phyloP scores from a whole-genome alignment of 2,888 invertebrate species.

The Gymnosoma rotundatum region DNA sequence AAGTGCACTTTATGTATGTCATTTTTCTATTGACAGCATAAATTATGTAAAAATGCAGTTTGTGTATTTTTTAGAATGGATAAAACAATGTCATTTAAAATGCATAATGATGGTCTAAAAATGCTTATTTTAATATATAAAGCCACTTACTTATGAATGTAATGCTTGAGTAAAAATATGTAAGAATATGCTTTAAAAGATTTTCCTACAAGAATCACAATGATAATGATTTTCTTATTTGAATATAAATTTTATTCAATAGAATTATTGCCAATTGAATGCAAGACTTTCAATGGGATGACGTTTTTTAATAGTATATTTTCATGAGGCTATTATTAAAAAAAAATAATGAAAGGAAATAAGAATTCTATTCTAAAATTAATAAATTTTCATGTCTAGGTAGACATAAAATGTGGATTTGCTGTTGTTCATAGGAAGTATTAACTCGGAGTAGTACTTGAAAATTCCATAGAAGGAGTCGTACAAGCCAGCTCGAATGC shows the following conservation, averaged over 20 bases:
- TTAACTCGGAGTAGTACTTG: no score
- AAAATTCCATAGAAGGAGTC: no score
- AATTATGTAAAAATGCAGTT: constrained; percentile 53
- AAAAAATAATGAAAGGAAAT: no score
- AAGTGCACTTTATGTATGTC: constrained; percentile 24
- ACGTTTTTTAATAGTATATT: no score
- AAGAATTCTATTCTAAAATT: no score
- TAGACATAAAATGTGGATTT: no score
- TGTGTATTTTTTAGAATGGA: background rate
- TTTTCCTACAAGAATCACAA: constrained; percentile 9
- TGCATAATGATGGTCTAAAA: constrained; percentile 47
- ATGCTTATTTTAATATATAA: no score
- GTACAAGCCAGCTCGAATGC: no score
- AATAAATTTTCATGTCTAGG: no score
- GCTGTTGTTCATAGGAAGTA: no score
- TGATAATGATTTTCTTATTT: constrained; percentile 40
- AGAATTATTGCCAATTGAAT: constrained; percentile 13
- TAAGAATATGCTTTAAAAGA: constrained; percentile 9
- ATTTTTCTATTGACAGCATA: constrained; percentile 57
- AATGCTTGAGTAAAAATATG: background rate
- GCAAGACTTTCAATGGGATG: background rate
- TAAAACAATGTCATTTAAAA: constrained; percentile 29
- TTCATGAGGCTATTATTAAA: no score
- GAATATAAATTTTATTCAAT: constrained; percentile 32
- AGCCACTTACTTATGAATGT: constrained; percentile 3